Evolutionary conservation across 1,140 invertebrate genomes (phyloP).

Genomic region (Lysiphlebus fabarum): DNA sequence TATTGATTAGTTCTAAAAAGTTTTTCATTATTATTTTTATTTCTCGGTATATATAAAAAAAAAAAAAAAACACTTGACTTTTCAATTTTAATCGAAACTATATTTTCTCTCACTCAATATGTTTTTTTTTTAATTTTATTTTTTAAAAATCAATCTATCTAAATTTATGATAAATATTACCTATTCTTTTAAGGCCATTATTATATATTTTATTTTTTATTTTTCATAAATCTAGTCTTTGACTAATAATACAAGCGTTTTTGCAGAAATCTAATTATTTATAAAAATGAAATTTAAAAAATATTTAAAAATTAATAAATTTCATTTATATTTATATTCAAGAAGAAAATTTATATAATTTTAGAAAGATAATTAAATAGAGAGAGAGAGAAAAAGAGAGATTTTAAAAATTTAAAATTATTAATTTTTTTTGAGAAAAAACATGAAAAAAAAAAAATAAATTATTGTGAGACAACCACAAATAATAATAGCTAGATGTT

Average conservation of each 20-base stretch:
- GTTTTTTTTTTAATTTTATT: too few species aligned
- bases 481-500: too few species aligned
- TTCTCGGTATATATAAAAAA: neutral
- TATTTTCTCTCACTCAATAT: too few species aligned
- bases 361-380: constrained; percentile 9
- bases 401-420: too few species aligned
- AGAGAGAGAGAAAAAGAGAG: constrained; percentile 5
- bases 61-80: constrained; percentile 6
- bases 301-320: neutral
- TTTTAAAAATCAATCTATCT: too few species aligned
- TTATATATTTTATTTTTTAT: constrained; percentile 16
- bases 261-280: neutral
- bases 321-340: neutral
- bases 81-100: too few species aligned
- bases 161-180: constrained; percentile 10
- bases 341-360: neutral
- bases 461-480: too few species aligned
- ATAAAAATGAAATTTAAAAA: constrained; percentile 3
- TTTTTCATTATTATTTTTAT: too few species aligned
- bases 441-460: too few species aligned
- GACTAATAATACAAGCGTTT: constrained; percentile 12
- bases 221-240: constrained; percentile 22
- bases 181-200: constrained; percentile 26
- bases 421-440: too few species aligned
- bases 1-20: too few species aligned